Conservation (phyloP, 1,140 invertebrate species). For the Pseudobourletiella spinata region DNA sequence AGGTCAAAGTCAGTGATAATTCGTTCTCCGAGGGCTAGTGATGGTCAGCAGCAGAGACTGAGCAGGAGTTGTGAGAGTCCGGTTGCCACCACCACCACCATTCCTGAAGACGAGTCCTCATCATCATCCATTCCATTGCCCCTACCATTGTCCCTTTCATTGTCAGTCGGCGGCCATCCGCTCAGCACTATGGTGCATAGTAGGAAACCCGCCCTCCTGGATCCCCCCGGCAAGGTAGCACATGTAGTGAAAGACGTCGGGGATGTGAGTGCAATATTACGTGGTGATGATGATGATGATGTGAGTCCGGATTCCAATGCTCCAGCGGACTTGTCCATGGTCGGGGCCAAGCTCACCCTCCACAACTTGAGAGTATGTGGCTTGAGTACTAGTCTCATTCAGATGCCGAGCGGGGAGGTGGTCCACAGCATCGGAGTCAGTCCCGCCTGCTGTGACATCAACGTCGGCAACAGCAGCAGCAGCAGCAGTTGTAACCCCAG, state of each 20-base stretch:
- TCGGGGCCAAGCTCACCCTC: neutral
- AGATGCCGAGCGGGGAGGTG: neutral
- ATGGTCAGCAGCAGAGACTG: neutral
- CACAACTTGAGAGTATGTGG: neutral
- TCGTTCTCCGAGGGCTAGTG: slow-evolving; percentile 10
- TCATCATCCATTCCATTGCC: slow-evolving; percentile 13
- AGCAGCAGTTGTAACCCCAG: neutral
- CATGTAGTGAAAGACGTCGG: neutral
- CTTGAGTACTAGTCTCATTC: neutral
- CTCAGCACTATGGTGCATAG: neutral
- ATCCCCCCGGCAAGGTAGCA: neutral
- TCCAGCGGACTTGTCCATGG: slow-evolving; percentile 3
- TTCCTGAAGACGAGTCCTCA: slow-evolving; percentile 8
- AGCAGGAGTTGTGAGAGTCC: neutral
- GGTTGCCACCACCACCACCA: slow-evolving; percentile 7
- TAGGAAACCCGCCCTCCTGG: neutral
- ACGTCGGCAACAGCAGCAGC: neutral
- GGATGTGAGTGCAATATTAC: neutral
- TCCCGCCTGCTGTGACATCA: neutral
- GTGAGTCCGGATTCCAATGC: neutral
- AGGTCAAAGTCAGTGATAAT: slow-evolving; percentile 14
- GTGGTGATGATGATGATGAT: neutral
- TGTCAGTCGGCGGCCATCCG: neutral
- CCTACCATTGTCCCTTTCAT: slow-evolving; percentile 7
- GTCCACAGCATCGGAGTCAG: neutral